Conservation (phyloP, 2,888 invertebrate genomes). For the Elysia crispata region DNA sequence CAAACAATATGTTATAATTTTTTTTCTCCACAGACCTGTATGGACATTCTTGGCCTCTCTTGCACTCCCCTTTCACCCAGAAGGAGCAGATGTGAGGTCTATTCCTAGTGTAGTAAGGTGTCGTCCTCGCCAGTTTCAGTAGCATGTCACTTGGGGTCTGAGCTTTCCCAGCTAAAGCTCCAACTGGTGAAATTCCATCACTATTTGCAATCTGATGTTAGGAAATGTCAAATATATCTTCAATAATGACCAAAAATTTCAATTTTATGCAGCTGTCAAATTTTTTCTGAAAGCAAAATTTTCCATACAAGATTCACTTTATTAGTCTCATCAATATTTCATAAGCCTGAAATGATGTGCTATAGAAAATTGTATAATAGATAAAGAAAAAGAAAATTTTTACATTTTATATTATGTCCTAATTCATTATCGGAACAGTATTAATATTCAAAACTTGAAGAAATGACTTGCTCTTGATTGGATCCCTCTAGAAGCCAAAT, state of each 20-base stretch:
- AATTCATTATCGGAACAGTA: no score
- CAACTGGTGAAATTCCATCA: constrained; percentile 78
- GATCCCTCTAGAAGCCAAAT: no score
- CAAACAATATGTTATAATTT: no score
- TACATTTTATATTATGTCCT: no score
- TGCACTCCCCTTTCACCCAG: constrained; percentile 98
- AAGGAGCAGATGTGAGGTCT: constrained; percentile 97
- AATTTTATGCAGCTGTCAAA: background rate
- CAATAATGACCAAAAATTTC: background rate
- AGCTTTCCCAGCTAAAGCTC: constrained; percentile 80
- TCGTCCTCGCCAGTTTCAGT: constrained; percentile 91
- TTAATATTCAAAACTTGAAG: no score
- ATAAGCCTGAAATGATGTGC: no score
- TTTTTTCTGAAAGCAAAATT: background rate
- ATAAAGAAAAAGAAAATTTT: no score
- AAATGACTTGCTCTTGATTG: no score
- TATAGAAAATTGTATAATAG: no score
- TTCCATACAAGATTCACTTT: background rate
- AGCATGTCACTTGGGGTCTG: constrained; percentile 88
- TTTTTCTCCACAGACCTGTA: constrained; percentile 80
- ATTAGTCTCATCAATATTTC: no score
- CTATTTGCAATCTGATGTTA: constrained; percentile 74
- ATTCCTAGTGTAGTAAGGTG: constrained; percentile 96
- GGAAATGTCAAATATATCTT: background rate
- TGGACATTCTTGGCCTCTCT: constrained; percentile 96